These are phyloP conservation scores for Oncopodura yosiiana DNA, from an alignment of 1,140 invertebrate species.

Conservation along the genomic window DNA sequence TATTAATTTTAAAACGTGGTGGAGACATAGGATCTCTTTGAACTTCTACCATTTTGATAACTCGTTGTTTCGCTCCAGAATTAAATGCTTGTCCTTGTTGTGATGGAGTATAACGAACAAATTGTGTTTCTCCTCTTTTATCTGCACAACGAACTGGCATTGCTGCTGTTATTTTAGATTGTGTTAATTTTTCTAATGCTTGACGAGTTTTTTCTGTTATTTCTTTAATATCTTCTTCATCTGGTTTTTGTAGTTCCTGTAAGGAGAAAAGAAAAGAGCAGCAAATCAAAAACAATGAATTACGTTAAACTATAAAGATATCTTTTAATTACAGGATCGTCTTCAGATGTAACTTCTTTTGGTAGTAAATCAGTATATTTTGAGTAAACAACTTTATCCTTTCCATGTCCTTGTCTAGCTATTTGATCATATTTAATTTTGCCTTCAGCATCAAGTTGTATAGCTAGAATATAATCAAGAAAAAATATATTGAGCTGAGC, in stretches of 20 bases:
- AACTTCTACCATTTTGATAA: conserved; percentile 91
- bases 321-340: conserved; percentile 61
- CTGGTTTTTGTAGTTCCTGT: conserved; percentile 63
- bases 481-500: too few relatives aligned
- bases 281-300: background rate
- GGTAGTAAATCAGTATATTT: conserved; percentile 88
- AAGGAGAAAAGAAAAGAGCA: background rate
- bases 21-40: conserved; percentile 98
- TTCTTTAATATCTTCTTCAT: conserved; percentile 72
- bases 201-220: conserved; percentile 73
- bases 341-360: conserved; percentile 81
- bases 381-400: conserved; percentile 96
- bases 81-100: conserved; percentile 93
- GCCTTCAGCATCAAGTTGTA: conserved; percentile 84
- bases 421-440: conserved; percentile 97
- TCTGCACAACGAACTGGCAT: conserved; percentile 87
- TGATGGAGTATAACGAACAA: conserved; percentile 93
- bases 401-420: conserved; percentile 85
- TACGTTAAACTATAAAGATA: background rate
- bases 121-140: conserved; percentile 83
- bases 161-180: conserved; percentile 82
- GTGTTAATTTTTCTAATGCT: conserved; percentile 76
- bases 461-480: too few relatives aligned
- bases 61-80: conserved; percentile 92
- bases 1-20: conserved; percentile 82